Evolutionary conservation across 1,140 invertebrate species (phyloP).

Genomic region (Microplitis demolitor): DNA sequence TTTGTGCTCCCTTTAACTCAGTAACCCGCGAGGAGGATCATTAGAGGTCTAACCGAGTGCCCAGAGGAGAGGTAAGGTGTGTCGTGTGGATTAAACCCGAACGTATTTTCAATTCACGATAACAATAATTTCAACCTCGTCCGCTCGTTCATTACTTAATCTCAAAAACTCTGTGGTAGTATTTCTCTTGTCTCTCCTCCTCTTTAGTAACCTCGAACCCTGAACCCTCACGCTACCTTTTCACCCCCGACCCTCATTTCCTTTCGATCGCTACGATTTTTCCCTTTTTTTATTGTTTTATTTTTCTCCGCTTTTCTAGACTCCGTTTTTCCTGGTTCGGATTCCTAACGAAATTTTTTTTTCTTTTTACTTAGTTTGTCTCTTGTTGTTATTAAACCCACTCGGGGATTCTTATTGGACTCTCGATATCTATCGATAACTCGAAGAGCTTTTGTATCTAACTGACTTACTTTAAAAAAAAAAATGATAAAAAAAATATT

Average conservation of each 20-base stretch:
- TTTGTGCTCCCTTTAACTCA: no score
- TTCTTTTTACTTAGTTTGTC: slow-evolving; percentile 7
- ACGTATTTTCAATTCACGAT: slow-evolving; percentile 53
- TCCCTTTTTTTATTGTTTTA: background rate
- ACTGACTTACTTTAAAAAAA: background rate
- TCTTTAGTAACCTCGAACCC: background rate
- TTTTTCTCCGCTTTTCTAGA: background rate
- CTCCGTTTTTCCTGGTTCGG: background rate
- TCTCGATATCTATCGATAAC: slow-evolving; percentile 20
- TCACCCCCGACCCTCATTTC: background rate
- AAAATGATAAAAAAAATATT: background rate
- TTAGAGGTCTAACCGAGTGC: background rate
- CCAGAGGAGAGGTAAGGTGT: slow-evolving; percentile 14
- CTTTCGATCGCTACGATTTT: slow-evolving; percentile 12
- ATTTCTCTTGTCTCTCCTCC: slow-evolving; percentile 11
- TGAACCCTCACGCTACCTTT: background rate
- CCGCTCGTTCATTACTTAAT: slow-evolving; percentile 43
- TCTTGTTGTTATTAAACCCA: slow-evolving; percentile 21
- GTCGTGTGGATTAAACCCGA: slow-evolving; percentile 41
- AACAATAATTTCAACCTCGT: slow-evolving; percentile 48
- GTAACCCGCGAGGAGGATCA: background rate
- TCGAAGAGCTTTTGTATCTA: slow-evolving; percentile 16
- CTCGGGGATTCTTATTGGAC: slow-evolving; percentile 24
- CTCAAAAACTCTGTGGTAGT: background rate
- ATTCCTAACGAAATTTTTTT: slow-evolving; percentile 3